Percentiles rank a stretch among this genome's conserved stretches.
Evolutionary conservation across 2,888 invertebrate species (phyloP).

Genomic region (Callyntrura sp.): DNA sequence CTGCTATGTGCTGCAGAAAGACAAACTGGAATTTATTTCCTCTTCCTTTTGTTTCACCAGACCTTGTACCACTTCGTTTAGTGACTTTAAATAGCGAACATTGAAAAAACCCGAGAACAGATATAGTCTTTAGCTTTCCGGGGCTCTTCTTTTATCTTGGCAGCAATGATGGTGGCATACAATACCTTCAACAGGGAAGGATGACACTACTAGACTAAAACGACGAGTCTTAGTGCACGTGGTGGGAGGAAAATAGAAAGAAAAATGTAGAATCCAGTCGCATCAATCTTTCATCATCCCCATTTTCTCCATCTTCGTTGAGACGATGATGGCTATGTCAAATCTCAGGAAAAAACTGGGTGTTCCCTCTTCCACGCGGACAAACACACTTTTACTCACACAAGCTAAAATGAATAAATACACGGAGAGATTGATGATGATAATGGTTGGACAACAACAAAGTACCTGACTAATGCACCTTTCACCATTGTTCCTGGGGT

Average conservation of each 20-base stretch:
- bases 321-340: conserved; percentile 13
- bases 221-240: too few relatives aligned
- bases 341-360: background rate
- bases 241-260: background rate
- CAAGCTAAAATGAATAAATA: conserved; percentile 1
- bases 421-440: conserved; percentile 31
- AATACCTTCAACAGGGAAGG: too few relatives aligned
- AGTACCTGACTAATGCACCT: conserved; percentile 38
- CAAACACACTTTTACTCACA: background rate
- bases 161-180: too few relatives aligned
- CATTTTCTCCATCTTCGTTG: background rate
- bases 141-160: background rate
- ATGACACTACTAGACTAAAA: too few relatives aligned
- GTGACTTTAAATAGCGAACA: too few relatives aligned
- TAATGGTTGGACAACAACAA: conserved; percentile 30
- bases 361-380: background rate
- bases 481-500: background rate
- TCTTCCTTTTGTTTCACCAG: conserved; percentile 9
- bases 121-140: background rate
- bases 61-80: background rate
- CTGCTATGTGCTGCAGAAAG: background rate
- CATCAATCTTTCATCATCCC: conserved; percentile 42
- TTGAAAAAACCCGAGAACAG: too few relatives aligned
- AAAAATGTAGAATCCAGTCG: conserved; percentile 1
- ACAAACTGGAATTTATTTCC: background rate